Conservation (phyloP, 2,888 invertebrate genomes). For the Eupithecia dodoneata region DNA sequence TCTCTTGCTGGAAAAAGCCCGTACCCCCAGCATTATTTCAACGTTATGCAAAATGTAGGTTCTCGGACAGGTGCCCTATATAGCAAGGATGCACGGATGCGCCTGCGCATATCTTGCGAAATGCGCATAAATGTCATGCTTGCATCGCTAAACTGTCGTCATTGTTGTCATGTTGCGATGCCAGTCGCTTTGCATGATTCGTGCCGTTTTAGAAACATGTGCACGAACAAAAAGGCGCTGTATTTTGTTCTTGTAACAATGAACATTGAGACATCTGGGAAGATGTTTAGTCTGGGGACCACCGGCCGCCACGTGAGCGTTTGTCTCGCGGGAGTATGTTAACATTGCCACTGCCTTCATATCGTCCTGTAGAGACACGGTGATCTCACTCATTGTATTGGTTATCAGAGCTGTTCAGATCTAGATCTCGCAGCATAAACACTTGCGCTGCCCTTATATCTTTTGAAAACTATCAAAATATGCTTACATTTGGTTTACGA, state of each 20-base stretch:
- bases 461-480: not conserved
- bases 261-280: constrained; percentile 11
- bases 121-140: constrained; percentile 35
- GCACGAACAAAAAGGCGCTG: constrained; percentile 15
- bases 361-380: not conserved
- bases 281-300: constrained; percentile 2
- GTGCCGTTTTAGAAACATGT: constrained; percentile 21
- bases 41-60: constrained; percentile 46
- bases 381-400: not conserved
- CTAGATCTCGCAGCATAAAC: too few species aligned
- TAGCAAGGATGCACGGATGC: constrained; percentile 37
- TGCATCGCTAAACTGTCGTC: constrained; percentile 34
- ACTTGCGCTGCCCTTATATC: not conserved
- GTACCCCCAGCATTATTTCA: constrained; percentile 30
- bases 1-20: constrained; percentile 6
- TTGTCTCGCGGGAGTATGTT: not conserved
- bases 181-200: constrained; percentile 18
- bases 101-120: constrained; percentile 36
- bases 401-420: not conserved
- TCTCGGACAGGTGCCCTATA: constrained; percentile 51
- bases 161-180: constrained; percentile 27
- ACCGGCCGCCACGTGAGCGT: not conserved
- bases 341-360: not conserved
- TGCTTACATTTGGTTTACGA: not conserved
- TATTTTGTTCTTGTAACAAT: constrained; percentile 6